These are phyloP conservation scores for Heteronetta atricapilla DNA, from an alignment of 2,113 vertebrate species.

Conservation along the genomic window DNA sequence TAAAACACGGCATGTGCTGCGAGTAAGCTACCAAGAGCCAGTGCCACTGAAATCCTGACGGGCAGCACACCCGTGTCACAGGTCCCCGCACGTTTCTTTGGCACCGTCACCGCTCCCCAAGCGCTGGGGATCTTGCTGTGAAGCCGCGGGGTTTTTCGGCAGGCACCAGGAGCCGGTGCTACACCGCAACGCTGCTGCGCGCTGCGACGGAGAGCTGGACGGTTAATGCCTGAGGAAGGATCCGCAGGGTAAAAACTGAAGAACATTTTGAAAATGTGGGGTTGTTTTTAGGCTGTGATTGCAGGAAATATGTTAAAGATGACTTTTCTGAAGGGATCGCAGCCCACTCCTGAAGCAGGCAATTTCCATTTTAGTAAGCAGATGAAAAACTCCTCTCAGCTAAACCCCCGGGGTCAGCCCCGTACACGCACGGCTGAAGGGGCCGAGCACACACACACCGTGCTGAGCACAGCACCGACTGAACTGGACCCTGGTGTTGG, in stretches of 20 bases:
- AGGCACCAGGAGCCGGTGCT: background rate
- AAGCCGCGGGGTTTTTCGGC: background rate
- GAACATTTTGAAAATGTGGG: background rate
- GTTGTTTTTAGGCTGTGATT: conserved; percentile 26
- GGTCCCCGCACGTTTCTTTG: background rate
- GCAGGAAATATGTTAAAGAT: conserved; percentile 35
- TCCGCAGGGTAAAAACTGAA: conserved; percentile 7
- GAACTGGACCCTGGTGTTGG: no score
- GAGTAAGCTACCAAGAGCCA: background rate
- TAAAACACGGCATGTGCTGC: background rate
- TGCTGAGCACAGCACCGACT: background rate
- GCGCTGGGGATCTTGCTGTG: background rate
- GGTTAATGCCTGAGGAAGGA: conserved; percentile 22
- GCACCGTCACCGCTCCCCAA: background rate
- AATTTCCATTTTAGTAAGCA: conserved; percentile 16
- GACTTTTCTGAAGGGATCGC: background rate
- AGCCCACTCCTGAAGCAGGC: background rate
- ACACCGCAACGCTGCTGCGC: background rate
- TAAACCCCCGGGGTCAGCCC: background rate
- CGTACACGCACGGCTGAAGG: background rate
- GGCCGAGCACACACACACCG: background rate
- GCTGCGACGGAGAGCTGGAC: background rate
- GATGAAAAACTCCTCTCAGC: background rate
- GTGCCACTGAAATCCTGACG: background rate
- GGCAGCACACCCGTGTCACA: background rate